A percentile compares a stretch with the other conserved stretches of the same genome.
These are phyloP conservation scores for Selenia dentaria DNA, from an alignment of 2,888 invertebrate species.

Conservation along the genomic window DNA sequence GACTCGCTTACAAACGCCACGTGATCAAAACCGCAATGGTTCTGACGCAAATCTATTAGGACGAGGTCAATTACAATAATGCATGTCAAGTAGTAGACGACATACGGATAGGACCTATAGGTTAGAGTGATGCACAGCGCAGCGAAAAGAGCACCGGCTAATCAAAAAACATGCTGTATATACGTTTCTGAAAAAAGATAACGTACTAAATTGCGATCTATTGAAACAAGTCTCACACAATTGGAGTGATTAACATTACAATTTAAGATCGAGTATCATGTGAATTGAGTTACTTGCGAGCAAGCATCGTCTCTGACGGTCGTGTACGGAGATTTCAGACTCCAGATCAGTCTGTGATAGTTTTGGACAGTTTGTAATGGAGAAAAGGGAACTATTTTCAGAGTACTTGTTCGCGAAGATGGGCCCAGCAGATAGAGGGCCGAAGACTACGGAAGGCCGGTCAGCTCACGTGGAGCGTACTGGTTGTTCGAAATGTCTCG, in stretches of 20 bases:
- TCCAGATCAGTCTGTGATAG: conserved; percentile 48
- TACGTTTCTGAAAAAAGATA: conserved; percentile 2
- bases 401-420: conserved; percentile 93
- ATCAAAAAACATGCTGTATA: conserved; percentile 6
- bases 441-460: conserved; percentile 85
- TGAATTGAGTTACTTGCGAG: conserved; percentile 6
- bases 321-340: conserved; percentile 2
- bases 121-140: conserved; percentile 39
- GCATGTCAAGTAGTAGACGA: conserved; percentile 23
- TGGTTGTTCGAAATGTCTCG: conserved; percentile 87
- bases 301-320: background rate
- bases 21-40: conserved; percentile 29
- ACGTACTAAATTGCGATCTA: conserved; percentile 13
- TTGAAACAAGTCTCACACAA: conserved; percentile 12
- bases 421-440: conserved; percentile 87
- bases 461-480: conserved; percentile 87
- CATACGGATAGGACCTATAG: conserved; percentile 32
- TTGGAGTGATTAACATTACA: conserved; percentile 14
- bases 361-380: conserved; percentile 76
- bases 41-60: background rate
- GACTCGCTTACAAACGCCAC: background rate
- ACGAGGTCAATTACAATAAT: conserved; percentile 8
- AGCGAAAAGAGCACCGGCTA: conserved; percentile 31
- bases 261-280: conserved; percentile 8
- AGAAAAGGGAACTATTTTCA: conserved; percentile 89